Base-by-base conservation (phyloP, 1,140 invertebrate species). In the Brachionus rotundiformis region DNA sequence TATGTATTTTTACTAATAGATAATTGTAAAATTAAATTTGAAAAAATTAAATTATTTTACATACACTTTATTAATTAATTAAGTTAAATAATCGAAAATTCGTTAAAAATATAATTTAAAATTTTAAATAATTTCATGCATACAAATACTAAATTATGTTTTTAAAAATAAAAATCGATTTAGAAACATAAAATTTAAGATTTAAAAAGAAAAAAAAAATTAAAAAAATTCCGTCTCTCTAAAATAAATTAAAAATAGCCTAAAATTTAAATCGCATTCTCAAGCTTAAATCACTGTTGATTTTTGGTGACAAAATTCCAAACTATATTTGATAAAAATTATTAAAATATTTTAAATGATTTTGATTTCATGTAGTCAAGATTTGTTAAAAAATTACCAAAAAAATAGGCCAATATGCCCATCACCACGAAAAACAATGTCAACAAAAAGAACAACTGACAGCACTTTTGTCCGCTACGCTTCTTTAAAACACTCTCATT, bases 381-480 rank as follows among this genome's bases (percentile, higher is more conserved):
- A 54, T 54, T 54, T 19, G 47, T 54, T 19, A 68, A 73, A 73
- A 73, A 73, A 6, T 73, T 73, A 73, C 68, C 36, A 44, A 73
- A 13, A 44, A 73, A 73, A 73, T 73, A 73, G 1, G 39, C 39
- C 36, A 73, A 41, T 19, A 73, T 73, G 36, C 68, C 68, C 23
- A 73, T 41, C 44, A 25, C 23, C 8, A 73, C n/a, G n/a, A 73
- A 73, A 44, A 73, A 73, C 68, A 73, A 73, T 19, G 41, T 44
- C 36, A 73, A 73, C 25, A 73, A 73, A 73, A 73, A 73, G 16
- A 73, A 73, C 11, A 73, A 41, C 13, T 73, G 39, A 47, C 68
- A 73, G 23, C 68, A 73, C 25, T 44, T 73, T 73, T 73, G 68
- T 25, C 23, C 33, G 25, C 39, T 44, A n/a, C 68, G 68, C 41